Evolutionary conservation across 2,113 vertebrate species (phyloP).

Genomic region (Scatophagus argus): DNA sequence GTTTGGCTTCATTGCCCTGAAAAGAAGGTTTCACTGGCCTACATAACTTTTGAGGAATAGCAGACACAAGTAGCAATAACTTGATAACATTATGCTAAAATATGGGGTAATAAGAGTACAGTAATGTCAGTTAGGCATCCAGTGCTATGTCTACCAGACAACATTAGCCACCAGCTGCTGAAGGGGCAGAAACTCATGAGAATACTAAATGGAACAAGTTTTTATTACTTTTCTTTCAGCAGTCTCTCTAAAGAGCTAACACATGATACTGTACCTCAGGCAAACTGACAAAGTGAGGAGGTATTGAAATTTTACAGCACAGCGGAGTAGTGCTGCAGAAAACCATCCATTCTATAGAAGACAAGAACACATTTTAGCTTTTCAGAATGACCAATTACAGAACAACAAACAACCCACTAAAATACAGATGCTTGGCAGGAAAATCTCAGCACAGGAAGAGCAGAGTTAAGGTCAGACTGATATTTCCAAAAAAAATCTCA

Average conservation of each 20-base stretch:
- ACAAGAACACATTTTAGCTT: not conserved
- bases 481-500: not conserved
- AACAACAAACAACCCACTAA: not conserved
- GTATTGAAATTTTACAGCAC: not conserved
- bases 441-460: not conserved
- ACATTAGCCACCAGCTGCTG: not conserved
- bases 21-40: slow-evolving; percentile 8
- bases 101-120: not conserved
- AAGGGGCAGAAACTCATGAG: not conserved
- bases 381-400: no score
- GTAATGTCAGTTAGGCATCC: not conserved
- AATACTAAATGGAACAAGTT: not conserved
- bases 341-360: no score
- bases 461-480: not conserved
- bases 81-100: not conserved
- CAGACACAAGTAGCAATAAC: not conserved
- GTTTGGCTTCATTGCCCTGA: slow-evolving; percentile 7
- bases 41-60: slow-evolving; percentile 1
- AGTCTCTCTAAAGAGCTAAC: not conserved
- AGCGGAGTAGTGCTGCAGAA: not conserved
- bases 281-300: not conserved
- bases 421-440: not conserved
- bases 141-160: not conserved
- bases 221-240: not conserved
- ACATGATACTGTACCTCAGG: not conserved